Base-by-base conservation (phyloP, 2,888 invertebrate genomes). In the Nephrotoma guestfalica region DNA sequence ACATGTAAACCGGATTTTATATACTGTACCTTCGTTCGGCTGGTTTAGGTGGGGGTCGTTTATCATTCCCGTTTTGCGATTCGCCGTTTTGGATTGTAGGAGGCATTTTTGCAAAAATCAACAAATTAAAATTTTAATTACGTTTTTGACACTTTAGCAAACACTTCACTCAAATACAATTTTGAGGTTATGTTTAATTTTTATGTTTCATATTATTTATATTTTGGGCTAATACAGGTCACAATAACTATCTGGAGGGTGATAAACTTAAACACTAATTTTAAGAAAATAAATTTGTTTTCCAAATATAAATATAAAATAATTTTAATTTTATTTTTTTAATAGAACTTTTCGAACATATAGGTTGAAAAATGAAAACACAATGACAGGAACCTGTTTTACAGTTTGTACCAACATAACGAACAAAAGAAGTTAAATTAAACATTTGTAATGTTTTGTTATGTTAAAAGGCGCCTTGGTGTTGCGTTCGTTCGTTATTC, bases 51-150 rank as follows among this genome's bases (percentile, higher is more conserved):
- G 88, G 88, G 6, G 88, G 87, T 85, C 87, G 87, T n/a, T 88
- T 87, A 41, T 85, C 84, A 15, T 30, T 83, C 88, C 86, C 86
- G 9, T 30, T 86, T 18, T 84, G 51, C 86, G 57, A 91, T 87
- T 93, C 93, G 88, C 93, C 94, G 87, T 93, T 93, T 91, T 95
- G 95, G 88, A 95, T 94, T 57, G 95, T 95, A 86, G 95, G 95
- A 88, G 95, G 94, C 95, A 95, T 95, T 89, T 89, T 92, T 18
- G 30, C 30, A 71, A 9, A 7, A 71, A 30, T 18, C 71, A 71
- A 30, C 40, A 40, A 85, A 71, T 6, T 13, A 41, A 43, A 51
- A 51, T 15, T 15, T 15, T 9, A 71, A 71, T 13, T 71, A 30
- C n/a, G n/a, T 13, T 71, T 71, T 71, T 71, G 71, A 71, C 71